A percentile compares a stretch with the other conserved stretches of the same genome.
Conservation (phyloP, 92 coral and sea anemone genomes). For the Parazoanthus darwini region DNA sequence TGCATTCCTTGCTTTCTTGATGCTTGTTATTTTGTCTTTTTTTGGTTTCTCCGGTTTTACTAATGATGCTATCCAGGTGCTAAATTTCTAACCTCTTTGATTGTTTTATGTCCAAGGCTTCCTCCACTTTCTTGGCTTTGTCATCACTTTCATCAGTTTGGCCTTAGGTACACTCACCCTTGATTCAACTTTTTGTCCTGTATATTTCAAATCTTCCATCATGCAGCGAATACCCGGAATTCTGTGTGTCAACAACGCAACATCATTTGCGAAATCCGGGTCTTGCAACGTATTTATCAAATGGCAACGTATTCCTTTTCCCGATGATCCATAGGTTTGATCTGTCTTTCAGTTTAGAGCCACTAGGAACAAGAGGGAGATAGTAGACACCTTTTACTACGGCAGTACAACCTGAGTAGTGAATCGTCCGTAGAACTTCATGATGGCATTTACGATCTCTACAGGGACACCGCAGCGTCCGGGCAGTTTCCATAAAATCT, state of each 20-base stretch:
- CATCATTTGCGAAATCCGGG: conserved; percentile 17
- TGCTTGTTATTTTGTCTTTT: neutral
- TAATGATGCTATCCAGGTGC: too few relatives aligned
- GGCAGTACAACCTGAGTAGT: neutral
- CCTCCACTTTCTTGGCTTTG: neutral
- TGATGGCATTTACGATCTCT: neutral
- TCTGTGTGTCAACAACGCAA: conserved; percentile 11
- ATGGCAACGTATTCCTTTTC: neutral
- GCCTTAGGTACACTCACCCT: neutral
- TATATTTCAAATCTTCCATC: too few relatives aligned
- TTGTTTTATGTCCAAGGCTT: neutral
- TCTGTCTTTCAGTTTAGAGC: too few relatives aligned
- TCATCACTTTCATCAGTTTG: conserved; percentile 16
- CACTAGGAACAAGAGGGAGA: too few relatives aligned
- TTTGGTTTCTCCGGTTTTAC: neutral
- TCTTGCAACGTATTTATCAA: too few relatives aligned
- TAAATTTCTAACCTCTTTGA: too few relatives aligned
- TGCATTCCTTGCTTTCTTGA: too few relatives aligned
- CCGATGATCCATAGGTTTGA: neutral
- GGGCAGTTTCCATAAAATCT: conserved; percentile 13
- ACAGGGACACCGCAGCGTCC: neutral
- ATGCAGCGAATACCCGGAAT: neutral
- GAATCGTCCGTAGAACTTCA: neutral
- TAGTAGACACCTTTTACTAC: too few relatives aligned
- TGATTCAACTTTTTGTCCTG: neutral